Base-by-base conservation (phyloP, 2,888 invertebrate species). In the Parelbella ahira region DNA sequence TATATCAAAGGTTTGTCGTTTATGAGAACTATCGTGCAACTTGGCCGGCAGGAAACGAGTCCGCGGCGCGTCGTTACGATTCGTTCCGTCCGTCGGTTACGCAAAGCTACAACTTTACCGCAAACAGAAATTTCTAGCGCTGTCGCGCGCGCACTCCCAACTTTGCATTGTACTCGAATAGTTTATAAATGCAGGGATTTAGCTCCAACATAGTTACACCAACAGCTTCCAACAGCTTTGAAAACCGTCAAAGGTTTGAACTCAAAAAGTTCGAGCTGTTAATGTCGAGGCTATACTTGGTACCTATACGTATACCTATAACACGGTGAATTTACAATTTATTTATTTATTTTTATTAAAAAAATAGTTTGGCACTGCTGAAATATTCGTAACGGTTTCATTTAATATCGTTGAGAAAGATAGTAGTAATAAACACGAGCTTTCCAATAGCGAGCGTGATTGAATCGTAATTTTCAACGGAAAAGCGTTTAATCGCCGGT, bases 51-150 rank as follows among this genome's bases (percentile, higher is more conserved):
- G 32, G 44, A 44, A 49, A 48, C 28, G 42, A 49, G 38, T 34
- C 43, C 28, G 10, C 24, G 44, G 50, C 47, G 44, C 49, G 46
- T 52, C 50, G 49, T 47, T 46, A 43, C 50, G 50, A 55, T 57
- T 51, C 39, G 51, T 58, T 58, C 49, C 53, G 51, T 48, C 50
- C 51, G 47, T 42, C 47, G 34, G 49, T 56, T 54, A 50, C 50
- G 51, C 51, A 56, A 53, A 48, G 48, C 44, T 45, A 48, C 43
- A 50, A 54, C 44, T 51, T 47, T 49, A 48, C 51, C 48, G 51
- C 50, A 47, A 52, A 47, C 44, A 49, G 42, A 32, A 49, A 49
- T 50, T 47, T 51, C 47, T 51, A 45, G 50, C 30, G 28, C 27
- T 21, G 27, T 13, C 28, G 27, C 25, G 9, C 12, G n/a, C n/a